Percentiles rank a stretch among this genome's conserved stretches.
Evolutionary conservation across 2,888 invertebrate genomes (phyloP).

Genomic region (Drosophila kambysellisi): DNA sequence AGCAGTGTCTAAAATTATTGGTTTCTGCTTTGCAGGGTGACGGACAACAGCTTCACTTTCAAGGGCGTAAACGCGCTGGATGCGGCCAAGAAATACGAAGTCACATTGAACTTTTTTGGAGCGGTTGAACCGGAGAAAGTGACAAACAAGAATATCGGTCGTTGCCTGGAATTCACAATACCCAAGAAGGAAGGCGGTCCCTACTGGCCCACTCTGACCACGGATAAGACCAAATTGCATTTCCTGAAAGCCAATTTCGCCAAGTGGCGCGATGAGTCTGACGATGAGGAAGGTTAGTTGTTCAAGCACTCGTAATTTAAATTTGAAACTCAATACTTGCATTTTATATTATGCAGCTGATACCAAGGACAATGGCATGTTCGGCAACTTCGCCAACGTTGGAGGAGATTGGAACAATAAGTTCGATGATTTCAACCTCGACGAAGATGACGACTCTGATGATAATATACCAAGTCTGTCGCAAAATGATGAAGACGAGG

Average conservation of each 20-base stretch:
- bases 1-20: background rate
- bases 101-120: slow-evolving; percentile 93
- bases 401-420: slow-evolving; percentile 75
- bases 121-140: slow-evolving; percentile 93
- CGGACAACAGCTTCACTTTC: slow-evolving; percentile 91
- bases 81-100: slow-evolving; percentile 94
- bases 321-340: background rate
- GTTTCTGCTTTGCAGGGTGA: slow-evolving; percentile 86
- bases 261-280: slow-evolving; percentile 99
- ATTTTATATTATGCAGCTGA: slow-evolving; percentile 31
- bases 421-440: slow-evolving; percentile 90
- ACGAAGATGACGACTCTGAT: slow-evolving; percentile 89
- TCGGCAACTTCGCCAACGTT: slow-evolving; percentile 66
- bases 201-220: slow-evolving; percentile 95
- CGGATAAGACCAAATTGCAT: slow-evolving; percentile 95
- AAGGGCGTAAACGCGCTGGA: slow-evolving; percentile 92
- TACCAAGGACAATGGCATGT: slow-evolving; percentile 62
- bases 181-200: slow-evolving; percentile 90
- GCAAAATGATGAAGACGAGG: slow-evolving; percentile 82
- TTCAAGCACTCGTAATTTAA: background rate
- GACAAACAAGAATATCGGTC: slow-evolving; percentile 89
- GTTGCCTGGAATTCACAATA: slow-evolving; percentile 91
- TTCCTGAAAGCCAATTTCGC: slow-evolving; percentile 99
- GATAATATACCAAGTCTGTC: slow-evolving; percentile 86
- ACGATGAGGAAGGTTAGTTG: slow-evolving; percentile 89